Evolutionary conservation across 2,113 vertebrate genomes (phyloP).

Genomic region (Gallinago media): DNA sequence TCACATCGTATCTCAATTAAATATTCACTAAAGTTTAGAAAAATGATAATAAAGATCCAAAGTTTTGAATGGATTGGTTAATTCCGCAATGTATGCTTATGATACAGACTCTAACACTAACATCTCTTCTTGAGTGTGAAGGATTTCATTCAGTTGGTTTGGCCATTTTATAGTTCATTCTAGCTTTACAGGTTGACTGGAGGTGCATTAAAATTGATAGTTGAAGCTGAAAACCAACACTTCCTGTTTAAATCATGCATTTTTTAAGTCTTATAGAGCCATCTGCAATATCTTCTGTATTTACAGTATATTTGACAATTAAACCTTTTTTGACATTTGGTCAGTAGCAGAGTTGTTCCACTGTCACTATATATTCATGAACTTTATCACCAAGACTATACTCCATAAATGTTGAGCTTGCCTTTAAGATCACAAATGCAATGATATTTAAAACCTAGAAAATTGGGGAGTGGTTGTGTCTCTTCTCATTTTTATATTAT

Average conservation of each 20-base stretch:
- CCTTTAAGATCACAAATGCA: constrained; percentile 12
- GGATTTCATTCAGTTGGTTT: not conserved
- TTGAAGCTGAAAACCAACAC: constrained; percentile 14
- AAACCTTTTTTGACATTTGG: constrained; percentile 71
- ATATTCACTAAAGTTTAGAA: not conserved
- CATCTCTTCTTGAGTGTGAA: not conserved
- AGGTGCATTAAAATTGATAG: not conserved
- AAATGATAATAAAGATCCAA: not conserved
- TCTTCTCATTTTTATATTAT: not conserved
- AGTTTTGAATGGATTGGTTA: not conserved
- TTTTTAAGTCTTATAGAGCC: constrained; percentile 24
- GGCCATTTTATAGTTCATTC: not conserved
- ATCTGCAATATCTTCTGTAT: constrained; percentile 42
- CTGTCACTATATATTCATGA: constrained; percentile 67
- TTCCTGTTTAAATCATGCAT: not conserved
- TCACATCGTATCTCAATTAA: fast-evolving
- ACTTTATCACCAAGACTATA: constrained; percentile 62
- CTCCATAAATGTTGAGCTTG: constrained; percentile 48
- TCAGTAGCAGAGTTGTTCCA: constrained; percentile 62
- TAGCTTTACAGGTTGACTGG: not conserved
- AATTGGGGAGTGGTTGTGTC: not conserved
- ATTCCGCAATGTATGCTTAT: not conserved
- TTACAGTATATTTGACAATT: constrained; percentile 65
- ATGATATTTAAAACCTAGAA: constrained; percentile 1
- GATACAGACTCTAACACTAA: not conserved